Percentiles rank a stretch among this genome's conserved stretches.
phyloP scores from a whole-genome alignment of 2,113 vertebrate species.

The Campylorhamphus procurvoides region DNA sequence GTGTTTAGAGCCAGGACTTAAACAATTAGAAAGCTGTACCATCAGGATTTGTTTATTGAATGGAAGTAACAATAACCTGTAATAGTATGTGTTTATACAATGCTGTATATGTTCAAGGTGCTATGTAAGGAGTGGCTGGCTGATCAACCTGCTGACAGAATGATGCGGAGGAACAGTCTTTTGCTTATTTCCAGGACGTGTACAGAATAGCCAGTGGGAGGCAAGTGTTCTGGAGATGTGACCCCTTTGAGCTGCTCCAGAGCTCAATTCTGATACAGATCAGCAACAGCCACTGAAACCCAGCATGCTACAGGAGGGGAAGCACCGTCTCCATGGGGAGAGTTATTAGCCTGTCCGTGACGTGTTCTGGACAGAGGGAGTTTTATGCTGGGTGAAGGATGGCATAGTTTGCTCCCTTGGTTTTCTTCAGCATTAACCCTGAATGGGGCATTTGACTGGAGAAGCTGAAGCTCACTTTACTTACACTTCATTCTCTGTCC shows the following conservation, averaged over 20 bases:
- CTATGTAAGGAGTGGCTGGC: neutral
- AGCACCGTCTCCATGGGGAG: fast-evolving
- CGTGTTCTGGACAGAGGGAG: neutral
- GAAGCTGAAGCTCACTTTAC: neutral
- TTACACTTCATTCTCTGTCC: neutral
- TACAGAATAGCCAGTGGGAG: neutral
- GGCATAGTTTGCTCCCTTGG: neutral
- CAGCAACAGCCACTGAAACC: neutral
- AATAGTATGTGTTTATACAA: neutral
- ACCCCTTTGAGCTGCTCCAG: neutral
- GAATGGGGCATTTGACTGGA: neutral
- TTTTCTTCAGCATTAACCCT: neutral
- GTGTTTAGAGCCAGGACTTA: neutral
- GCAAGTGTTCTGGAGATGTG: fast-evolving
- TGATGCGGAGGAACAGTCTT: neutral
- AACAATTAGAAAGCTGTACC: neutral
- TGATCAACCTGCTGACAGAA: neutral
- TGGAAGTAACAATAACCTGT: neutral
- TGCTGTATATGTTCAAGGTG: neutral
- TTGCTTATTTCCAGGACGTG: neutral
- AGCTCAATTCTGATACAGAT: neutral
- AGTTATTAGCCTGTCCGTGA: neutral
- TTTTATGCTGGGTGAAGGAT: neutral
- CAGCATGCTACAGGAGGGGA: fast-evolving
- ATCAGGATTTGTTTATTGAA: neutral